Base-by-base conservation (phyloP, 2,113 vertebrate species). In the Empidonax alnorum region DNA sequence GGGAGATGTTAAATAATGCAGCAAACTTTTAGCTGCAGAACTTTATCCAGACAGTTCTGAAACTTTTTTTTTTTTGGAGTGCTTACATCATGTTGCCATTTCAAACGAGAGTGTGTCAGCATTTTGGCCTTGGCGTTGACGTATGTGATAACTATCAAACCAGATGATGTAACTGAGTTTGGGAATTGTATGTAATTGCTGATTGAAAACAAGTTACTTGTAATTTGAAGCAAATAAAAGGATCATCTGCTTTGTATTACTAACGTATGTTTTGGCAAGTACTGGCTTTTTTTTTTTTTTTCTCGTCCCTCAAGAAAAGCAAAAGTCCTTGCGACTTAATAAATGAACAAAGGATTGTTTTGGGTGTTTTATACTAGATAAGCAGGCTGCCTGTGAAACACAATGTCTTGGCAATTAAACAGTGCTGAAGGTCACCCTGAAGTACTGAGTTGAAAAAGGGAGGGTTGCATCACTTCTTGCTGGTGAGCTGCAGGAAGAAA, bases 91-190 rank as follows among this genome's bases (percentile, higher is more conserved):
- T 89, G 72, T 92, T 94, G 68, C 84, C 78, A n/a, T 94, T 94
- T 86, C 80, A 50, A 84, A 89, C 65, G 20, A 24, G 85, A 61
- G 21, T 39, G 53, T 79, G 92, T 94, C 92, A 96, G 81, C 80
- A 53, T 84, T 86, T 90, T 88, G 86, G 84, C 88, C 84, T 77
- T 72, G 56, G 7, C 3, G 67, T 62, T 86, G 95, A 62, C 0
- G 4, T 61, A 13, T 59, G 90, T 84, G 94, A 28, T 80, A 94
- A 92, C 79, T 63, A 39, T 46, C 76, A 59, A 72, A 81, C 72
- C 4, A 71, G 89, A 72, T 97, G 94, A 95, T 93, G 94, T 96
- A 95, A 96, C 63, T 9, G 53, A 71, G 56, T 84, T 92, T 72
- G 88, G 31, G 68, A 74, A 65, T 90, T 93, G 79, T 95, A 16